Conservation (phyloP, 2,888 invertebrate species). For the Eupsilia transversa region DNA sequence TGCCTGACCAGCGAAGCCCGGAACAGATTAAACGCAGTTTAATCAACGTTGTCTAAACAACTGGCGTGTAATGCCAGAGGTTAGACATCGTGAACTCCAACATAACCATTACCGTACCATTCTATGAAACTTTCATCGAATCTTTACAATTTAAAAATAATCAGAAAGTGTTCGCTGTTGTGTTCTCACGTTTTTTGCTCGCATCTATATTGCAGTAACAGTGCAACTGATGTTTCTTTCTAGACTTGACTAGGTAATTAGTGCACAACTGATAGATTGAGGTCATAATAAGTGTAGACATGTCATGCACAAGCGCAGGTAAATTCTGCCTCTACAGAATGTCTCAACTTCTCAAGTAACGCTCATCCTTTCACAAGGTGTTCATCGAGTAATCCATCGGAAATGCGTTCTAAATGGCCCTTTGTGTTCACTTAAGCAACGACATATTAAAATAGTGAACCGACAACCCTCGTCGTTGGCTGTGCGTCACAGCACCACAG, state of each 20-base stretch:
- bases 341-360: conserved; percentile 17
- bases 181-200: conserved; percentile 65
- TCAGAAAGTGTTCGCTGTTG: conserved; percentile 58
- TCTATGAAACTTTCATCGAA: conserved; percentile 63
- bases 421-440: conserved; percentile 49
- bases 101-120: conserved; percentile 48
- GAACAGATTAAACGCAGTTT: conserved; percentile 56
- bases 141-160: conserved; percentile 60
- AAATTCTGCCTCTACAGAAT: conserved; percentile 4
- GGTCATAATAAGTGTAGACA: conserved; percentile 30
- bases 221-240: conserved; percentile 51
- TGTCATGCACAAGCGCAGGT: background rate
- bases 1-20: conserved; percentile 48
- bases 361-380: conserved; percentile 14
- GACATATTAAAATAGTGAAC: conserved; percentile 41
- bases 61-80: conserved; percentile 52
- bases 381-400: conserved; percentile 45
- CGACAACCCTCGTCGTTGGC: conserved; percentile 39
- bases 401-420: conserved; percentile 51
- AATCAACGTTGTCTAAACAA: conserved; percentile 57
- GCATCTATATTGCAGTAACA: conserved; percentile 52
- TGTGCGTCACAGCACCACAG: conserved; percentile 61
- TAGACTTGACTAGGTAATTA: conserved; percentile 45
- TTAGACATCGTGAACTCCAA: conserved; percentile 48
- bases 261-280: conserved; percentile 50